Evolutionary conservation across 2,888 invertebrate genomes (phyloP), one percentile per base, ranked within the genome.

Genomic region (Drosophila suboccidentalis): DNA sequence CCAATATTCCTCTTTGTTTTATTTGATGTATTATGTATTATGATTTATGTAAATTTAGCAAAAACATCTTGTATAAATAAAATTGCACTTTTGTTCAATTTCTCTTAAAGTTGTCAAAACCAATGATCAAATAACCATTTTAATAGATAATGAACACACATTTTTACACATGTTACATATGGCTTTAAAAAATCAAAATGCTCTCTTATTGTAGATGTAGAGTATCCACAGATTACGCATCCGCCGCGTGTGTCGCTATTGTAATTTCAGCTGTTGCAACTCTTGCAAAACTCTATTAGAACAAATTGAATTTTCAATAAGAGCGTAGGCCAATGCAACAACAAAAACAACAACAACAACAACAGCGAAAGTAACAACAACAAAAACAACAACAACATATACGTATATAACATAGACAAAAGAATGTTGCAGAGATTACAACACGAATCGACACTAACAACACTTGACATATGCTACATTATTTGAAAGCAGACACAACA

Each of bases 231-330:
- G 34, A 70, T 76, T 70, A 66, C 63, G 65, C 70, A 76, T 76
- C 66, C 76, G 74, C 57, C 50, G 55, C 54, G 47, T 62, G 47
- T 59, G 61, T 22, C 29, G 60, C 19, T 44, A 34, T 51, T 50
- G 41, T 44, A 43, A 32, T 53, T 67, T 49, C 60, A 64, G 62
- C 61, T 75, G 59, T 50, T 43, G 55, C 59, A 78, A 44, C 78
- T 62, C 71, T 69, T 66, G 67, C 68, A 66, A 77, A 77, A 69
- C 83, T 85, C 77, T 82, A 83, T 83, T 85, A 77, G 79, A 82
- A 67, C 81, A 83, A 83, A 83, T 83, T 83, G 80, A 82, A 82
- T 85, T 83, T 83, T 82, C 83, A 82, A 85, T 80, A 80, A 78
- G 80, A 78, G 75, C 22, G 50, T 66, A 62, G 78, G 70, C 55